Percentiles rank a stretch among this genome's conserved stretches.
phyloP scores from a whole-genome alignment of 2,888 invertebrate species.

The Drosophila acutilabella region DNA sequence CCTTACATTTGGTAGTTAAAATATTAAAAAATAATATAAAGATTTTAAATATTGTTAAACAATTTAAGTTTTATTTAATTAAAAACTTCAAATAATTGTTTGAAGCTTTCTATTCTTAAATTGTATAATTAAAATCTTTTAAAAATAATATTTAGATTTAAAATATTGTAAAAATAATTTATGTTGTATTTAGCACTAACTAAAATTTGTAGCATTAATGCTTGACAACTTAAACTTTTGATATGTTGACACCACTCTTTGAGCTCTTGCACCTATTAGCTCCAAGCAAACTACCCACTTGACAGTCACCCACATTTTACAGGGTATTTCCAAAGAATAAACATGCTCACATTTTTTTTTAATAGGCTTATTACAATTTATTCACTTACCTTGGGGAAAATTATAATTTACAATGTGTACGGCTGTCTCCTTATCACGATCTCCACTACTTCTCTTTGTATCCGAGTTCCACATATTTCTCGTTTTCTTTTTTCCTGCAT shows the following conservation, averaged over 20 bases:
- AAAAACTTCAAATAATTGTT: too few relatives aligned
- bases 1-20: too few relatives aligned
- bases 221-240: neutral
- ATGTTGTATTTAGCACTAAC: too few relatives aligned
- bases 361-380: conserved; percentile 64
- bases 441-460: conserved; percentile 10
- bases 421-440: conserved; percentile 40
- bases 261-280: neutral
- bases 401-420: conserved; percentile 59
- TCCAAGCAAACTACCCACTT: neutral
- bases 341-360: conserved; percentile 37
- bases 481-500: conserved; percentile 13
- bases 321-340: conserved; percentile 18
- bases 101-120: too few relatives aligned
- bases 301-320: neutral
- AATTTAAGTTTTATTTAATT: too few relatives aligned
- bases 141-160: too few relatives aligned
- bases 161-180: too few relatives aligned
- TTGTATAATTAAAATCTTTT: too few relatives aligned
- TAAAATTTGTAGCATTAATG: too few relatives aligned
- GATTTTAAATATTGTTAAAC: too few relatives aligned
- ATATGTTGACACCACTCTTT: too few relatives aligned
- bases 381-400: conserved; percentile 65
- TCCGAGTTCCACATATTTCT: conserved; percentile 9
- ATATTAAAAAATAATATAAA: too few relatives aligned